These are phyloP conservation scores for Macrophya alboannulata DNA, from an alignment of 2,888 invertebrate species.

Conservation along the genomic window DNA sequence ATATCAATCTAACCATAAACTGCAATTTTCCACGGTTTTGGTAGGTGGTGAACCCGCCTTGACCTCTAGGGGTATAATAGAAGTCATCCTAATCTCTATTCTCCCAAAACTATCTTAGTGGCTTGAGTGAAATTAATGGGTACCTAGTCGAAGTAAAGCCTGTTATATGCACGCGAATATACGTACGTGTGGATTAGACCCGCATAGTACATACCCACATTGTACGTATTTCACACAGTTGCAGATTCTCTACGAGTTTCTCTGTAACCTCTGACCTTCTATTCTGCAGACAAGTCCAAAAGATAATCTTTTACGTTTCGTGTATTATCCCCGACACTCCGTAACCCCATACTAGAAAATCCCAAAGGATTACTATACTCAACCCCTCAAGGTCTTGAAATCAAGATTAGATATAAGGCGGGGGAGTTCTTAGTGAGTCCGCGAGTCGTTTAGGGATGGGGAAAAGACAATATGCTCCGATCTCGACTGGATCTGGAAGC, in stretches of 20 bases:
- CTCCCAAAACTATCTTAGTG: constrained; percentile 13
- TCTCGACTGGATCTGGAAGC: not conserved
- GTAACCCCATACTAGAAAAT: not conserved
- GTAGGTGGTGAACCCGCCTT: not conserved
- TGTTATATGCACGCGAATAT: not conserved
- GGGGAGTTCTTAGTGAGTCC: not conserved
- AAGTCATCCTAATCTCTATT: constrained; percentile 31
- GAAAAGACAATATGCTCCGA: constrained; percentile 4
- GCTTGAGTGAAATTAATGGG: constrained; percentile 31
- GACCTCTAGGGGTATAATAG: constrained; percentile 1
- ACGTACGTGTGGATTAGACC: not conserved
- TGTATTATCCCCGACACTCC: constrained; percentile 34
- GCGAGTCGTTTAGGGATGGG: not conserved
- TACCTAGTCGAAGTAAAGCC: constrained; percentile 6
- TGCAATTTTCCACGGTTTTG: not conserved
- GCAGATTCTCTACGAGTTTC: not conserved
- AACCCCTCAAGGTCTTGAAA: not conserved
- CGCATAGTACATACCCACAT: not conserved
- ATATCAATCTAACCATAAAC: constrained; percentile 17
- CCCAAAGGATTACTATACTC: constrained; percentile 9
- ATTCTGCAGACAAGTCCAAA: constrained; percentile 27
- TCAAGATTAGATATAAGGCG: constrained; percentile 22
- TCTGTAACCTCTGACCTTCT: constrained; percentile 10
- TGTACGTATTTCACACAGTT: not conserved
- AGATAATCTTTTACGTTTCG: constrained; percentile 23